Base-by-base conservation (phyloP, 2,113 vertebrate genomes). In the Coryphaenoides rupestris region DNA sequence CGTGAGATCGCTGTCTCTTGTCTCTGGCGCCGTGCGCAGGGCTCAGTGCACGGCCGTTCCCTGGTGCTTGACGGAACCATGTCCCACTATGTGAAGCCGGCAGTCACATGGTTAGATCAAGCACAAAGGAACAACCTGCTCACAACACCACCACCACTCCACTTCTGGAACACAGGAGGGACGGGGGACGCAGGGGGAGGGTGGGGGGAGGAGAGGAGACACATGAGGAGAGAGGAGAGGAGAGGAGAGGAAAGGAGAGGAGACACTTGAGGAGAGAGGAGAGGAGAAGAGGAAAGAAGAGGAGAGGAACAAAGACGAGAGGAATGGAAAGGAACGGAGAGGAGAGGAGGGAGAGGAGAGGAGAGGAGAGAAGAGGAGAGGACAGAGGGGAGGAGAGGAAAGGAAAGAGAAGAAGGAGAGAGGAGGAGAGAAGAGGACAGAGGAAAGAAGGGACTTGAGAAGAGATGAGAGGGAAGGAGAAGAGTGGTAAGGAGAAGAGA, bases 81-180 rank as follows among this genome's bases (percentile, higher is more conserved):
- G 97, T 96, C 95, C 96, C 95, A 95, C 94, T 94, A 90, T 92
- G n/a, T 74, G 81, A 82, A 94, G 94, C 94, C 95, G 88, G 93
- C 93, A 96, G 96, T 89, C 96, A 98, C 97, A 99, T 99, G 97
- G 97, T 99, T 99, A 98, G 95, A 99, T 99, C 97, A 99, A 99
- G 97, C 97, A 99, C 97, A 98, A 98, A 94, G 95, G 96, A 98
- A 98, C 96, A 97, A 94, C 96, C 95, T 94, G 97, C 96, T 90
- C 93, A n/a, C n/a, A n/a, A n/a, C 94, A 92, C n/a, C 89, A 93
- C 95, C 93, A 90, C 82, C 94, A 94, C 95, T 96, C 94, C 92
- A 92, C 91, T 90, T 92, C 91, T 90, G 94, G 93, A 92, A 91
- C 89, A 92, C 86, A 92, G 86, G 92, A 87, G 89, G 86, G 90